A percentile compares a stretch with the other conserved stretches of the same genome.
Evolutionary conservation across 1,140 invertebrate species (phyloP).

Genomic region (Pentalonia nigronervosa): DNA sequence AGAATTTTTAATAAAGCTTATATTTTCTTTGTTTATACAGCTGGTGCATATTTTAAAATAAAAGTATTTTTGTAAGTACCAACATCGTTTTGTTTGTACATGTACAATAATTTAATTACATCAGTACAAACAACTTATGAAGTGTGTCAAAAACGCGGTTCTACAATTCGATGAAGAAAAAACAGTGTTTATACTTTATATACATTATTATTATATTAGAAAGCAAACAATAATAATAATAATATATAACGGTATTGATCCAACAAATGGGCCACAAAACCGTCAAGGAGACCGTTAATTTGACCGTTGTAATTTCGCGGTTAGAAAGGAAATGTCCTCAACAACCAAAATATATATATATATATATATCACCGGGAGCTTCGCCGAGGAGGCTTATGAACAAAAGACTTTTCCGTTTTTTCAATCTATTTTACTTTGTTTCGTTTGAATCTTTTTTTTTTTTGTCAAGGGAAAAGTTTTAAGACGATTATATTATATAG

Average conservation of each 20-base stretch:
- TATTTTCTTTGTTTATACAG: background rate
- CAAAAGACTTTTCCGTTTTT: conserved; percentile 7
- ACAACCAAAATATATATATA: background rate
- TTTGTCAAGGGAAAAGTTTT: background rate
- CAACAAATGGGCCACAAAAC: background rate
- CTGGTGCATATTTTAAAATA: background rate
- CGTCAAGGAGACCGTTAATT: background rate
- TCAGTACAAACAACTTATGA: background rate
- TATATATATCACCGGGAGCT: background rate
- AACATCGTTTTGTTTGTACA: background rate
- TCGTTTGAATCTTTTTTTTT: background rate
- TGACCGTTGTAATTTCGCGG: background rate
- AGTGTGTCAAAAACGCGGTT: background rate
- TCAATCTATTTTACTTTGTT: conserved; percentile 24
- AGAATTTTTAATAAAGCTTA: background rate
- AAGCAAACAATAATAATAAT: background rate
- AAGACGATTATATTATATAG: background rate
- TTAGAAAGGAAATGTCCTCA: background rate
- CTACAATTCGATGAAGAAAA: background rate
- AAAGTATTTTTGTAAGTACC: no score
- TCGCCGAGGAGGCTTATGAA: background rate
- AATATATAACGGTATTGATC: conserved; percentile 8
- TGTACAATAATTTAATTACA: background rate
- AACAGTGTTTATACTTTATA: background rate
- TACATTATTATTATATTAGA: background rate